Conservation (phyloP, 2,888 invertebrate species). For the Caenorhabditis drosophilae region DNA sequence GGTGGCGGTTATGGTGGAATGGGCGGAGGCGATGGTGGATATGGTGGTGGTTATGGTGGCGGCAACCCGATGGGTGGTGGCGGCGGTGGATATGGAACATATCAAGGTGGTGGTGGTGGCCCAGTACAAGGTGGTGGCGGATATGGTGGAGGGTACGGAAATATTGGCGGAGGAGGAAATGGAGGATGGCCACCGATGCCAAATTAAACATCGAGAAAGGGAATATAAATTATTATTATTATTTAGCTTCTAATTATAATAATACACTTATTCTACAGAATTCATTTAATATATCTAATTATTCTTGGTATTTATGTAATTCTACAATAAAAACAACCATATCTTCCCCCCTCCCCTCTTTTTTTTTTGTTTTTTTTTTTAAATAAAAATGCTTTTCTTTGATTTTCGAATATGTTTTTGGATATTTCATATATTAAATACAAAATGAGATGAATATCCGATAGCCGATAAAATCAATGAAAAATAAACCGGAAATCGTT, state of each 20-base stretch:
- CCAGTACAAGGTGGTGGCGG: constrained; percentile 47
- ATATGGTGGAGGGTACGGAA: constrained; percentile 24
- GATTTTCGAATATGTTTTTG: no score
- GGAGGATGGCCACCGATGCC: constrained; percentile 49
- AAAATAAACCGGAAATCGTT: constrained; percentile 9
- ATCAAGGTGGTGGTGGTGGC: constrained; percentile 49
- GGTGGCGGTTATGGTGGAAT: constrained; percentile 41
- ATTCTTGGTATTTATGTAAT: constrained; percentile 2
- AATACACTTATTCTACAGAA: no score
- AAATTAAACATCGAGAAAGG: constrained; percentile 24
- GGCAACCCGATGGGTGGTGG: constrained; percentile 33
- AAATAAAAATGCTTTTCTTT: no score
- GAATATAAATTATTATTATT: neutral
- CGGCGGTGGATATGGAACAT: constrained; percentile 42
- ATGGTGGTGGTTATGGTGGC: constrained; percentile 23
- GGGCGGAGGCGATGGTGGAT: constrained; percentile 41
- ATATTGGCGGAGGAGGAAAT: constrained; percentile 7
- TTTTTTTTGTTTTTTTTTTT: neutral
- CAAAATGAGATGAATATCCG: constrained; percentile 9
- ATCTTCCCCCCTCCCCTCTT: no score
- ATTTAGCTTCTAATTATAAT: neutral
- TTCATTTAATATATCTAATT: constrained; percentile 23
- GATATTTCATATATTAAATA: neutral
- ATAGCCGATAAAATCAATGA: constrained; percentile 9
- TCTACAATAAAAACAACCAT: no score